Evolutionary conservation across 1,140 invertebrate genomes (phyloP).

Genomic region (Dinoponera quadriceps): DNA sequence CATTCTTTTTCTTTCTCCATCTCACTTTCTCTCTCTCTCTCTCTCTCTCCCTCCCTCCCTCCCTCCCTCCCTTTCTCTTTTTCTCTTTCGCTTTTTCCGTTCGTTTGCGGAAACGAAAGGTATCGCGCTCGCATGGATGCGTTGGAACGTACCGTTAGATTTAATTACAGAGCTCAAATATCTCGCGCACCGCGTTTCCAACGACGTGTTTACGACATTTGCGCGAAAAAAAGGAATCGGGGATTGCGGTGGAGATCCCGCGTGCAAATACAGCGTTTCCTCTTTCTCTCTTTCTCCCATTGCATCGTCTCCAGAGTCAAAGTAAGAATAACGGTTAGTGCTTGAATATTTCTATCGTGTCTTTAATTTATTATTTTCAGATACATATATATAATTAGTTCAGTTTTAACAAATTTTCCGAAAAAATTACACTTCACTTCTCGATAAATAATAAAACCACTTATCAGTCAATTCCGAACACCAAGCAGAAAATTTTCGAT

Average conservation of each 20-base stretch:
- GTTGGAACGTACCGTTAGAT: conserved; percentile 11
- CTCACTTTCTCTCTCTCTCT: background rate
- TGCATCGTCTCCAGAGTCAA: background rate
- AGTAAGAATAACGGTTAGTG: background rate
- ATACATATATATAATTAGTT: background rate
- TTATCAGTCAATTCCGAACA: background rate
- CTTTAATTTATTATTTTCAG: background rate
- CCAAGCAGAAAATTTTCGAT: no score
- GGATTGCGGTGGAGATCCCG: background rate
- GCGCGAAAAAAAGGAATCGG: background rate
- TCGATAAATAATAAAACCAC: background rate
- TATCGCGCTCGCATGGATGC: conserved; percentile 21
- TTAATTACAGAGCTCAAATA: conserved; percentile 46
- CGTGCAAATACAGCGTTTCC: background rate
- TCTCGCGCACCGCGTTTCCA: background rate
- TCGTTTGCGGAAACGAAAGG: conserved; percentile 7
- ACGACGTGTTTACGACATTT: conserved; percentile 31
- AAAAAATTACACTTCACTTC: conserved; percentile 2
- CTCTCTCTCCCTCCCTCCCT: background rate
- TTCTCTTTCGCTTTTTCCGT: background rate
- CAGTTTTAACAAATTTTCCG: background rate
- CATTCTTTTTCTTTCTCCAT: background rate
- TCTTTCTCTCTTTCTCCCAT: background rate
- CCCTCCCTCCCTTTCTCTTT: background rate
- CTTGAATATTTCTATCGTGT: background rate